These are phyloP conservation scores for Oceanites oceanicus DNA, from an alignment of 2,113 vertebrate genomes.

Conservation along the genomic window DNA sequence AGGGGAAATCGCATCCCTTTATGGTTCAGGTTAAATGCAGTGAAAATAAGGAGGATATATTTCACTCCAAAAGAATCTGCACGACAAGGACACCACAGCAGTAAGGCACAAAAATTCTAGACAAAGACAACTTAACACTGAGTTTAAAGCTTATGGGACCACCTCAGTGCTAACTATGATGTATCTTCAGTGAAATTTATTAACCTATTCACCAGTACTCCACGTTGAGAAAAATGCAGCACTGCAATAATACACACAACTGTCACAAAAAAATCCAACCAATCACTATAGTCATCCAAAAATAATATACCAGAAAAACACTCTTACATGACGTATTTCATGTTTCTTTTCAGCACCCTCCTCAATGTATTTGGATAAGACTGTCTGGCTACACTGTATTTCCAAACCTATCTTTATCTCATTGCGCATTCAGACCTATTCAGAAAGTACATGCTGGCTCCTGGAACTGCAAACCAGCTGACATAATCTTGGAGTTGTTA, in stretches of 20 bases:
- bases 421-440: slow-evolving; percentile 11
- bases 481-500: not conserved
- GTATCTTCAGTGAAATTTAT: not conserved
- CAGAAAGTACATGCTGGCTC: slow-evolving; percentile 2
- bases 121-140: not conserved
- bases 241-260: not conserved
- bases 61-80: not conserved
- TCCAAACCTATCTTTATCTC: slow-evolving; percentile 56
- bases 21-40: not conserved
- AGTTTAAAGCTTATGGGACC: not conserved
- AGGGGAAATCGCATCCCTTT: not conserved
- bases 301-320: slow-evolving; percentile 65
- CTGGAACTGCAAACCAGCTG: slow-evolving; percentile 29
- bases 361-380: slow-evolving; percentile 28
- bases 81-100: not conserved
- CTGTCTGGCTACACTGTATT: not conserved
- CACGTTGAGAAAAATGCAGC: not conserved
- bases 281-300: slow-evolving; percentile 42
- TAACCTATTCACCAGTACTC: not conserved
- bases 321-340: slow-evolving; percentile 22
- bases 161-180: not conserved
- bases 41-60: not conserved
- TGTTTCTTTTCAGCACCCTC: slow-evolving; percentile 49
- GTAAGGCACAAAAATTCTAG: not conserved
- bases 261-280: not conserved